These are phyloP conservation scores for Fundulus diaphanus DNA, from an alignment of 2,797 vertebrate genomes.

Conservation along the genomic window DNA sequence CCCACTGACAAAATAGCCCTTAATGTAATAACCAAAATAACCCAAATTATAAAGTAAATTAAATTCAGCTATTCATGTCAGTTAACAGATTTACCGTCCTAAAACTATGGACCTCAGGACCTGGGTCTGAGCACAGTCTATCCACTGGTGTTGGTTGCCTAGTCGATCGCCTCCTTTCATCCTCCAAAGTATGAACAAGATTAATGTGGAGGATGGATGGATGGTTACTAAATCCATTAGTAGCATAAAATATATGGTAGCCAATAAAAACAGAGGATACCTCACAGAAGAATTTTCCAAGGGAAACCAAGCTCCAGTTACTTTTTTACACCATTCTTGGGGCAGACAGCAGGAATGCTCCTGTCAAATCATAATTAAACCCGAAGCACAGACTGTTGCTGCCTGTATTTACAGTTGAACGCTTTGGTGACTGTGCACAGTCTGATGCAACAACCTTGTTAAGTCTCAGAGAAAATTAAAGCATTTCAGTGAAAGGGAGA, in stretches of 20 bases:
- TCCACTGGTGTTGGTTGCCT: not conserved
- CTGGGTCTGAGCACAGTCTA: too few species aligned
- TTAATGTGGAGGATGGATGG: not conserved
- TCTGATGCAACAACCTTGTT: conserved; percentile 52
- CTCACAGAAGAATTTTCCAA: not conserved
- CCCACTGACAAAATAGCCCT: not conserved
- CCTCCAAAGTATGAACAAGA: not conserved
- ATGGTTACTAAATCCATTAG: not conserved
- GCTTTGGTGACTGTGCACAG: conserved; percentile 30
- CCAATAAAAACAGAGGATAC: not conserved
- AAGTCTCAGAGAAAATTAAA: conserved; percentile 28
- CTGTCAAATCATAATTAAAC: conserved; percentile 35
- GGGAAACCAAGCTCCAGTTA: not conserved
- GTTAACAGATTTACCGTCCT: too few species aligned
- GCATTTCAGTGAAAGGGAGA: conserved; percentile 9
- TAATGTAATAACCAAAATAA: too few species aligned
- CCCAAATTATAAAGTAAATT: too few species aligned
- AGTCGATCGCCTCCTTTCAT: not conserved
- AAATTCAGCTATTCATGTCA: too few species aligned
- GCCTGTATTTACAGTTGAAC: conserved; percentile 27
- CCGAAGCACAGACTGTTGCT: not conserved
- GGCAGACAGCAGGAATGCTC: conserved; percentile 13
- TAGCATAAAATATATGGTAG: not conserved
- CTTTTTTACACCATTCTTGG: conserved; percentile 7
- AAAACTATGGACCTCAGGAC: too few species aligned